Evolutionary conservation across 2,797 vertebrate species (phyloP).

Genomic region (Xenops minutus): DNA sequence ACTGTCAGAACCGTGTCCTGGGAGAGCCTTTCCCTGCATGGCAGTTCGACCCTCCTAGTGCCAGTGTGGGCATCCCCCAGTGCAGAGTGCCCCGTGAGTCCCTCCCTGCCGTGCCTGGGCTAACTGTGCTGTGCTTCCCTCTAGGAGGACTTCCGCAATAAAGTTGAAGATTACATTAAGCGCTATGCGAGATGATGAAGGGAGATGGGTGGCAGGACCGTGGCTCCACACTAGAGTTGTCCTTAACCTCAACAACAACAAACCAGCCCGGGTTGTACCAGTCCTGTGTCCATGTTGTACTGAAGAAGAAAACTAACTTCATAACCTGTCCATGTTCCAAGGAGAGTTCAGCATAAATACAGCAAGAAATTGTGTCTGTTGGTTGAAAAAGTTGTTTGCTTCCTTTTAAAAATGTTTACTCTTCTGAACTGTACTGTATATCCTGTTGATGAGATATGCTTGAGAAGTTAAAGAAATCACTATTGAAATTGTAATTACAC

Average conservation of each 20-base stretch:
- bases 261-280: constrained; percentile 47
- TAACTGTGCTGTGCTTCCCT: constrained; percentile 30
- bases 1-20: rapidly evolving
- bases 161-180: constrained; percentile 98
- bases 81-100: rapidly evolving
- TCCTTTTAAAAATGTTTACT: constrained; percentile 66
- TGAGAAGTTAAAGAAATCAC: constrained; percentile 47
- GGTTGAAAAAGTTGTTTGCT: constrained; percentile 71
- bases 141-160: constrained; percentile 94
- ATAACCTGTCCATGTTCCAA: constrained; percentile 56
- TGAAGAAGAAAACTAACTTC: constrained; percentile 70
- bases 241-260: constrained; percentile 33
- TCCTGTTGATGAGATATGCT: constrained; percentile 63
- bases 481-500: constrained; percentile 57
- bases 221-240: not conserved
- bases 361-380: constrained; percentile 68
- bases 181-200: constrained; percentile 95
- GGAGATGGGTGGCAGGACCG: constrained; percentile 19
- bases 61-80: not conserved
- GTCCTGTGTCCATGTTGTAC: constrained; percentile 68
- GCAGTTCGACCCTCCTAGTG: rapidly evolving
- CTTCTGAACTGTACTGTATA: constrained; percentile 67
- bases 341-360: constrained; percentile 61
- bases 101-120: rapidly evolving
- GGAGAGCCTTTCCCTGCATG: not conserved